A percentile compares a stretch with the other conserved stretches of the same genome.
Evolutionary conservation across 2,888 invertebrate species (phyloP).

Genomic region (Rotaria magnacalcarata): DNA sequence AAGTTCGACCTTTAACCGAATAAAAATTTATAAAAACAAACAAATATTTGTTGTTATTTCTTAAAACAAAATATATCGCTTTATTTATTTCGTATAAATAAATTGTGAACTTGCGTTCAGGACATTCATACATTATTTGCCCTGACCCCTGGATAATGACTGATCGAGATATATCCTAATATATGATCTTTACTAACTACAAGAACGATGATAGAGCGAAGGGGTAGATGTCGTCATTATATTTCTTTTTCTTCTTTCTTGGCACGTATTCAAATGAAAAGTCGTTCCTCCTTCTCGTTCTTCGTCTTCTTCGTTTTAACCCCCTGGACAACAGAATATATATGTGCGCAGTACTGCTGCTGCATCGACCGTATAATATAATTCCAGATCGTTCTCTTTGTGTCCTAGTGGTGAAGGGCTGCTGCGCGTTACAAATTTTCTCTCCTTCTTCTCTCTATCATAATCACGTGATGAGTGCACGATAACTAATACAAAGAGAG

Average conservation of each 20-base stretch:
- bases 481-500: constrained; percentile 7
- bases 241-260: neutral
- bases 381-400: constrained; percentile 2
- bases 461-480: constrained; percentile 7
- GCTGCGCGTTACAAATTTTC: neutral
- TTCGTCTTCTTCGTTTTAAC: neutral
- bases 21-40: too few relatives aligned
- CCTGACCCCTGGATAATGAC: neutral
- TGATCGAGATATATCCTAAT: neutral
- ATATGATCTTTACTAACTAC: neutral
- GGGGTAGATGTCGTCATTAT: neutral
- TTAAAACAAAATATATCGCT: neutral
- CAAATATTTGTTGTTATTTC: too few relatives aligned
- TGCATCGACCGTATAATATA: neutral
- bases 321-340: neutral
- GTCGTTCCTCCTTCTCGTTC: neutral
- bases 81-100: neutral
- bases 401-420: neutral
- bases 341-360: neutral
- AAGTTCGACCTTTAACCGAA: too few relatives aligned
- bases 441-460: neutral
- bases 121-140: neutral
- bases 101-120: neutral
- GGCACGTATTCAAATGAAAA: constrained; percentile 3
- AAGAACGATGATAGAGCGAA: neutral